Evolutionary conservation across 2,797 vertebrate species (phyloP).

Genomic region (Vipera latastei): DNA sequence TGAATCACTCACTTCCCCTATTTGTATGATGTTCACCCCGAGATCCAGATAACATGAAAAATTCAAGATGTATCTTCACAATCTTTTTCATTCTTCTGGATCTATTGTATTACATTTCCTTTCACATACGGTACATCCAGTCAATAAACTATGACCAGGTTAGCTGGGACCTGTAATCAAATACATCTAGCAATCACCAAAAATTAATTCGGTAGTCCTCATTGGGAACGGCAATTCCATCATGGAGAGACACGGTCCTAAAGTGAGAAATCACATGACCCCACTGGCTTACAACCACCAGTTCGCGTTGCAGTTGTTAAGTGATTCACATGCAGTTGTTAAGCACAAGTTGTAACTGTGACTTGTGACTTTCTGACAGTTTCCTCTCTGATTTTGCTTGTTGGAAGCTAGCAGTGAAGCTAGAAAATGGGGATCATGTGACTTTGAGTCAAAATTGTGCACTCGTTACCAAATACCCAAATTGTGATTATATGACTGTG

Average conservation of each 20-base stretch:
- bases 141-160: not conserved
- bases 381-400: not conserved
- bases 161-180: not conserved
- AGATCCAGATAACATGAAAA: not conserved
- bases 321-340: not conserved
- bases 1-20: not conserved
- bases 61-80: not conserved
- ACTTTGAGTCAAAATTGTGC: not conserved
- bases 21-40: not conserved
- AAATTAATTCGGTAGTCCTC: not conserved
- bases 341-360: not conserved
- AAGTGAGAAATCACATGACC: not conserved
- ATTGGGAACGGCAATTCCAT: not conserved
- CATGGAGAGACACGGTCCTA: not conserved
- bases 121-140: not conserved
- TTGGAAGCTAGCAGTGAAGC: not conserved
- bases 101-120: not conserved
- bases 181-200: not conserved
- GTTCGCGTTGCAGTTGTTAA: not conserved
- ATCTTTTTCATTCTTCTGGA: not conserved
- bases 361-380: not conserved
- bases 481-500: not conserved
- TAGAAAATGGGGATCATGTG: not conserved
- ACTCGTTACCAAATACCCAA: not conserved
- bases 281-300: not conserved